Conservation (phyloP, 2,113 vertebrate genomes). For the Cairina moschata region DNA sequence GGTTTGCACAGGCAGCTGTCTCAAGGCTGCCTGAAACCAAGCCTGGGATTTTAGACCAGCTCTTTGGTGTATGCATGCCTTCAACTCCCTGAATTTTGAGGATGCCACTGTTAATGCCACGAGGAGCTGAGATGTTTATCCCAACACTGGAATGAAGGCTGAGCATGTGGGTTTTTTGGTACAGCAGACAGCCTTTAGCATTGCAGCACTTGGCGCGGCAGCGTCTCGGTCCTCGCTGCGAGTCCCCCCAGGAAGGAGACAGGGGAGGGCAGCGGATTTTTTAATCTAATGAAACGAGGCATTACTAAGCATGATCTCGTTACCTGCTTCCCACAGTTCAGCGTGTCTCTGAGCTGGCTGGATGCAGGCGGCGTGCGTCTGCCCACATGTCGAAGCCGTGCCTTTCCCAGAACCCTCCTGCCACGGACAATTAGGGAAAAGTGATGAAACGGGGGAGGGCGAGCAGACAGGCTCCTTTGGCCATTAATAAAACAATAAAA, state of each 20-base stretch:
- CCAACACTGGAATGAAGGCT: background rate
- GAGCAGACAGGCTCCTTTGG: slow-evolving; percentile 4
- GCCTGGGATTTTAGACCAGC: background rate
- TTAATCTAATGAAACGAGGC: background rate
- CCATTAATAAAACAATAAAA: slow-evolving; percentile 66
- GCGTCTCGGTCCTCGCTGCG: background rate
- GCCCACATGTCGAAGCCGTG: background rate
- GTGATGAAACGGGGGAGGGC: background rate
- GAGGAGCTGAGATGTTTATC: background rate
- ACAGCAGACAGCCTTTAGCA: background rate
- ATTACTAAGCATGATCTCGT: background rate
- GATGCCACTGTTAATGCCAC: background rate
- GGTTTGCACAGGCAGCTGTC: background rate
- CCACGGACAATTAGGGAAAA: slow-evolving; percentile 12
- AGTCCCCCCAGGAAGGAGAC: background rate
- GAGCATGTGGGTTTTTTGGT: background rate
- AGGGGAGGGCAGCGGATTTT: background rate
- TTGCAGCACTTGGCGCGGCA: background rate
- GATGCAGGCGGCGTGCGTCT: accelerated
- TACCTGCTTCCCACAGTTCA: background rate
- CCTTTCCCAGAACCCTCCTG: slow-evolving; percentile 46
- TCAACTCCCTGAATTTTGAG: background rate
- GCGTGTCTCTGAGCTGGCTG: background rate
- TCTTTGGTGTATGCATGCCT: background rate
- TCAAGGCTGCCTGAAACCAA: background rate